Base-by-base conservation (phyloP, 2,888 invertebrate genomes). In the Clitarchus hookeri region DNA sequence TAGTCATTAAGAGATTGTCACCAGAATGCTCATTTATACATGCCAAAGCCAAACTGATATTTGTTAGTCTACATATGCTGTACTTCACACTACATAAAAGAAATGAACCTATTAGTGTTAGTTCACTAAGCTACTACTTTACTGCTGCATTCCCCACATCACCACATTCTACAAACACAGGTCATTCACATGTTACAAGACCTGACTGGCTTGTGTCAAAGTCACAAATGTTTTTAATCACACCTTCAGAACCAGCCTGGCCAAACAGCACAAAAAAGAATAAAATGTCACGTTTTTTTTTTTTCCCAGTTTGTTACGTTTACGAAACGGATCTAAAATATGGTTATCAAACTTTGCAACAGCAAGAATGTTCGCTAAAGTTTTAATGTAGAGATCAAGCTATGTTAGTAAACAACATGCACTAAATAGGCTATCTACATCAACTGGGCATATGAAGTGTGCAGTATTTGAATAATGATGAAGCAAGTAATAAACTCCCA, bases 401-500 rank as follows among this genome's bases (percentile, higher is more conserved):
- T 65, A n/a, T 65, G 3, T 65, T 65, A 65, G 65, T 65, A 65
- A 65, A 16, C 65, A 65, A 65, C 65, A 65, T 65, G 65, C 65
- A 65, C 65, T n/a, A 65, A 65, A 65, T n/a, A 65, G 65, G 65
- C 65, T 65, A 65, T 6, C 65, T 65, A 65, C 65, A 65, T n/a
- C 65, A 65, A 65, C 65, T 19, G 65, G 65, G 65, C 65, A 65
- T 8, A 65, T 19, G n/a, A 65, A 65, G 65, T 65, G 65, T 65
- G 65, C 65, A 65, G 65, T 65, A 65, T 65, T 65, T 65, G 23
- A n/a, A 8, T 65, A 65, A 65, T n/a, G 65, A 16, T n/a, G 65
- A 65, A 65, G 65, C 65, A 65, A 65, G 65, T 65, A 65, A n/a
- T 16, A 65, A 65, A 65, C 65, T 65, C 65, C 65, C 65, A 65